Conservation (phyloP, 1,140 invertebrate genomes). For the Brachionus angularis region DNA sequence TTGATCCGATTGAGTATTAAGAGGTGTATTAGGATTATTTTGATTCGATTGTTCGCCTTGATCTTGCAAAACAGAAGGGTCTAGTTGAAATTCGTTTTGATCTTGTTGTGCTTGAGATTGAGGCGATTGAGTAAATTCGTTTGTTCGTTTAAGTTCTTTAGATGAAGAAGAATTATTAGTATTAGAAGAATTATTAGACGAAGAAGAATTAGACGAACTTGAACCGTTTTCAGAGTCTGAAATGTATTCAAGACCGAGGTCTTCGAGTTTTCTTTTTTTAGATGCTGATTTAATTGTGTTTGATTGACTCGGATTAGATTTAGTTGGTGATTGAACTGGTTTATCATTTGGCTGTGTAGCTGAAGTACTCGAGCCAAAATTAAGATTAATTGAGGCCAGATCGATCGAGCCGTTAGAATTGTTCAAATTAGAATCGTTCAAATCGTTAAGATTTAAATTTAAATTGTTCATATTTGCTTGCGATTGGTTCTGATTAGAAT, state of each 20-base stretch:
- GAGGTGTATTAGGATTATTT: too few species aligned
- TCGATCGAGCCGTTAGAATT: constrained; percentile 25
- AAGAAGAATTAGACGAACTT: too few species aligned
- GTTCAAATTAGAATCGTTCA: constrained; percentile 30
- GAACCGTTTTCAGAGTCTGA: constrained; percentile 15
- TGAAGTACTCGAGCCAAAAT: background rate
- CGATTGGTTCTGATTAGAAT: too few species aligned
- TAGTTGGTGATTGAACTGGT: background rate
- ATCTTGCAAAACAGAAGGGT: too few species aligned
- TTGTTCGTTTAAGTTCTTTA: constrained; percentile 19
- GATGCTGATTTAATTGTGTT: background rate
- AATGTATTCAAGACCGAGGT: constrained; percentile 8
- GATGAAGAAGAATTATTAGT: too few species aligned
- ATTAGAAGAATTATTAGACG: too few species aligned
- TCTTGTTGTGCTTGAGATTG: too few species aligned
- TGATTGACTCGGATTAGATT: too few species aligned
- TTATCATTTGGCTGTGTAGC: background rate
- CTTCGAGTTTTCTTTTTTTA: constrained; percentile 17
- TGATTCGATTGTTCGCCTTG: too few species aligned
- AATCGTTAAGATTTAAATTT: constrained; percentile 2
- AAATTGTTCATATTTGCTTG: constrained; percentile 4
- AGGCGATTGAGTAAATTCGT: background rate
- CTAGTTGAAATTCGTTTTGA: too few species aligned
- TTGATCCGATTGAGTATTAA: too few species aligned
- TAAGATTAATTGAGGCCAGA: constrained; percentile 8